Percentiles rank a stretch among this genome's conserved stretches.
These are phyloP conservation scores for Trinectes maculatus DNA, from an alignment of 2,113 vertebrate species.

Conservation along the genomic window DNA sequence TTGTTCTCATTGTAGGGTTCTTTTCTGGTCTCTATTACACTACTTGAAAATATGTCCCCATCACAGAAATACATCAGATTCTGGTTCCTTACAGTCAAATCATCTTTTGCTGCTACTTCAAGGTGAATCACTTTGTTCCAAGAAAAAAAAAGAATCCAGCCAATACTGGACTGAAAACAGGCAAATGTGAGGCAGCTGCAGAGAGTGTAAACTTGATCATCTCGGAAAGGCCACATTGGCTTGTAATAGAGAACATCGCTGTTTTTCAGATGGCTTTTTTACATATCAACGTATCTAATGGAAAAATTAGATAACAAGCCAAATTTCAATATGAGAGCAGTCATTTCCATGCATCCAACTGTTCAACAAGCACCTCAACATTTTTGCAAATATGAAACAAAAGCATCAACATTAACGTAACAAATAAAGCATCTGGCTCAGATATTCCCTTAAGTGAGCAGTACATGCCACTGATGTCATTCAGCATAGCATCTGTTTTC, in stretches of 20 bases:
- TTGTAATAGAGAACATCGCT: constrained; percentile 22
- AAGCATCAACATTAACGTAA: constrained; percentile 53
- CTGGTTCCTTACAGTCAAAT: constrained; percentile 45
- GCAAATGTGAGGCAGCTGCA: constrained; percentile 16
- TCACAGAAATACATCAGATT: constrained; percentile 21
- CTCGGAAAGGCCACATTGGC: constrained; percentile 26
- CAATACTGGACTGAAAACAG: constrained; percentile 17
- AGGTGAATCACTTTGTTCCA: constrained; percentile 35
- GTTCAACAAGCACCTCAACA: constrained; percentile 24
- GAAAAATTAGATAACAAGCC: constrained; percentile 11
- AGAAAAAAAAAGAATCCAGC: constrained; percentile 19
- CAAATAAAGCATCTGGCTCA: constrained; percentile 64
- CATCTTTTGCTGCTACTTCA: constrained; percentile 20
- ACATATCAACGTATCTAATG: constrained; percentile 23
- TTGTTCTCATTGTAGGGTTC: constrained; percentile 22
- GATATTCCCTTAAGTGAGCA: constrained; percentile 61
- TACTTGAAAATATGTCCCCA: constrained; percentile 30
- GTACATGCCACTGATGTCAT: constrained; percentile 46
- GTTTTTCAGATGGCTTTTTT: constrained; percentile 25
- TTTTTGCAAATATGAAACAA: constrained; percentile 19
- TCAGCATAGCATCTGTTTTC: constrained; percentile 61
- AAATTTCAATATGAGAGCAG: constrained; percentile 18
- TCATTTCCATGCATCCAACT: constrained; percentile 17
- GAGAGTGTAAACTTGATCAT: constrained; percentile 23
- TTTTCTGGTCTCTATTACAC: constrained; percentile 5